Percentiles rank a stretch among this genome's conserved stretches.
Evolutionary conservation across 2,888 invertebrate species (phyloP).

Genomic region (Drosophila emarginata): DNA sequence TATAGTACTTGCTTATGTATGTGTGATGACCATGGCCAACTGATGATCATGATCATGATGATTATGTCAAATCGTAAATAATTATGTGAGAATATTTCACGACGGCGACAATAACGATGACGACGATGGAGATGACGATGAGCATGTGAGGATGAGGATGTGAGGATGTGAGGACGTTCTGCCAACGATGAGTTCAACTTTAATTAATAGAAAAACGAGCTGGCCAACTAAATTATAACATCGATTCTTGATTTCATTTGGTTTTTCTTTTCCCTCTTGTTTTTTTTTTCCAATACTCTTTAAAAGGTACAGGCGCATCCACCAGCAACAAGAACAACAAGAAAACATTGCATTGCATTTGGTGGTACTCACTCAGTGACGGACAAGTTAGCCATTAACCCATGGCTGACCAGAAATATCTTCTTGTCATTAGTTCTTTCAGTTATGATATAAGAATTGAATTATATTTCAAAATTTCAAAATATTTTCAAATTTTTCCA

Average conservation of each 20-base stretch:
- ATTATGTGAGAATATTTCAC: conserved; percentile 79
- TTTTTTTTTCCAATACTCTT: not conserved
- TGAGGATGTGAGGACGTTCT: not conserved
- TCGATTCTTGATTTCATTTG: conserved; percentile 47
- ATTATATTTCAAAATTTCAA: no score
- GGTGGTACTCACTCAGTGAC: conserved; percentile 38
- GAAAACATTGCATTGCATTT: conserved; percentile 22
- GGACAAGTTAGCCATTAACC: conserved; percentile 26
- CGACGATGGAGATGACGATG: not conserved
- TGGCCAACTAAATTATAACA: conserved; percentile 54
- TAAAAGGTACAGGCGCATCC: conserved; percentile 44
- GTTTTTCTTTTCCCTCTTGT: not conserved
- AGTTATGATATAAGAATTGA: no score
- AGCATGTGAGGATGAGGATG: not conserved
- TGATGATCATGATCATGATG: conserved; percentile 58
- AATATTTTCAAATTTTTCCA: no score
- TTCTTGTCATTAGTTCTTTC: no score
- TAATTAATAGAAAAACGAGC: conserved; percentile 68
- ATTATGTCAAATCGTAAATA: conserved; percentile 80
- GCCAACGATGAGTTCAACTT: conserved; percentile 39
- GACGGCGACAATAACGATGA: conserved; percentile 28
- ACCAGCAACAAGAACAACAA: conserved; percentile 36
- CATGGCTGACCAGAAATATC: conserved; percentile 25
- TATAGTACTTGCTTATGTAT: not conserved
- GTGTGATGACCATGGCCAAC: not conserved